Conservation (phyloP, 2,113 vertebrate genomes). For the Heptranchias perlo region DNA sequence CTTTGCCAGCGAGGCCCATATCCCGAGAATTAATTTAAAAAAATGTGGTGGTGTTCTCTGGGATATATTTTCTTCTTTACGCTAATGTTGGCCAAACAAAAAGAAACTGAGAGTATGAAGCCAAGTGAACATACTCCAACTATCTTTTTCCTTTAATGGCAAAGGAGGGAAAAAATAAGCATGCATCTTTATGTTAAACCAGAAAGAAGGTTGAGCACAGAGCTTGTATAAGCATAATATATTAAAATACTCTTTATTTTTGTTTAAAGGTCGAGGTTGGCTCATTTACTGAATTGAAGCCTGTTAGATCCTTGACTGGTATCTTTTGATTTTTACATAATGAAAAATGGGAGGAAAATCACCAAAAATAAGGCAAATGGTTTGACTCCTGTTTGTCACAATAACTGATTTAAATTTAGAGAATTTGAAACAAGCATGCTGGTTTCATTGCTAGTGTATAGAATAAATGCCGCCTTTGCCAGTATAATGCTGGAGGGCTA, state of each 20-base stretch:
- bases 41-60: not conserved
- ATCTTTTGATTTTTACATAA: not conserved
- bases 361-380: not conserved
- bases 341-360: not conserved
- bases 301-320: not conserved
- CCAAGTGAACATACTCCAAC: not conserved
- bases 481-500: not conserved
- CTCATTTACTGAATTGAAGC: not conserved
- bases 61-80: not conserved
- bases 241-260: not conserved
- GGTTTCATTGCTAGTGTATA: not conserved
- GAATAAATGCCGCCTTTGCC: not conserved
- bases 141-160: not conserved
- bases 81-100: not conserved
- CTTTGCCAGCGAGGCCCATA: not conserved
- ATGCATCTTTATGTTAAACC: not conserved
- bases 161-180: not conserved
- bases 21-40: not conserved
- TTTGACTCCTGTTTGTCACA: not conserved
- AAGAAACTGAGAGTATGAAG: not conserved
- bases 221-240: not conserved
- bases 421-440: not conserved
- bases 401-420: not conserved
- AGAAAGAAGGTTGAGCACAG: not conserved
- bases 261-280: not conserved